A percentile compares a stretch with the other conserved stretches of the same genome.
Conservation (phyloP, 2,797 vertebrate genomes). For the Cheirogaleus major region DNA sequence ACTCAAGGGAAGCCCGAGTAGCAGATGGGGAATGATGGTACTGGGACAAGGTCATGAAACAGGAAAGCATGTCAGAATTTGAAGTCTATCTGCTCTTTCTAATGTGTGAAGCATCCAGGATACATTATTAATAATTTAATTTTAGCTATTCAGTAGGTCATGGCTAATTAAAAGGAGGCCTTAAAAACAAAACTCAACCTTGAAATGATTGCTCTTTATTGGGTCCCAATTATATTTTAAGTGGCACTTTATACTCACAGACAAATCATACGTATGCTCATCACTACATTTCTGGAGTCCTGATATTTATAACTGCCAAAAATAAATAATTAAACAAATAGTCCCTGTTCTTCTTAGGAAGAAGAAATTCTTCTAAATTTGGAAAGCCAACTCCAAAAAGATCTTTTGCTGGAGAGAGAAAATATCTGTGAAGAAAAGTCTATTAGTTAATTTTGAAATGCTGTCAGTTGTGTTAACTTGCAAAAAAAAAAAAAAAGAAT, state of each 20-base stretch:
- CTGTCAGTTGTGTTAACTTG: not conserved
- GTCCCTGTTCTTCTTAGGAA: not conserved
- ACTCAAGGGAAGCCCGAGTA: not conserved
- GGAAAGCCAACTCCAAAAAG: not conserved
- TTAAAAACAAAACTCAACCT: constrained; percentile 14
- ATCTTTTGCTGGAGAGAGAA: not conserved
- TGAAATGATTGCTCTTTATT: constrained; percentile 35
- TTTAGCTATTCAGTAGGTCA: not conserved
- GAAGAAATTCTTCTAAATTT: constrained; percentile 22
- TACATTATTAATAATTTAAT: not conserved
- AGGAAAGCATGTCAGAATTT: not conserved
- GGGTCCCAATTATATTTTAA: constrained; percentile 35
- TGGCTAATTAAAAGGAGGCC: not conserved
- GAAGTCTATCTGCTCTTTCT: not conserved
- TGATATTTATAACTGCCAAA: constrained; percentile 38
- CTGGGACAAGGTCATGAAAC: not conserved
- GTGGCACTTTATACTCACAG: not conserved
- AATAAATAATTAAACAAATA: constrained; percentile 23
- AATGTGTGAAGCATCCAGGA: not conserved
- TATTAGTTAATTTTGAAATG: constrained; percentile 12
- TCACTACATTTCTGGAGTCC: not conserved
- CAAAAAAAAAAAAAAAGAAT: not conserved
- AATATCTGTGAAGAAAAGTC: not conserved
- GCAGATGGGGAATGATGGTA: not conserved
- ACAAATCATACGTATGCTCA: not conserved